These are phyloP conservation scores for Caenorhabditis sp. DNA, from an alignment of 2,888 invertebrate genomes.

Conservation along the genomic window DNA sequence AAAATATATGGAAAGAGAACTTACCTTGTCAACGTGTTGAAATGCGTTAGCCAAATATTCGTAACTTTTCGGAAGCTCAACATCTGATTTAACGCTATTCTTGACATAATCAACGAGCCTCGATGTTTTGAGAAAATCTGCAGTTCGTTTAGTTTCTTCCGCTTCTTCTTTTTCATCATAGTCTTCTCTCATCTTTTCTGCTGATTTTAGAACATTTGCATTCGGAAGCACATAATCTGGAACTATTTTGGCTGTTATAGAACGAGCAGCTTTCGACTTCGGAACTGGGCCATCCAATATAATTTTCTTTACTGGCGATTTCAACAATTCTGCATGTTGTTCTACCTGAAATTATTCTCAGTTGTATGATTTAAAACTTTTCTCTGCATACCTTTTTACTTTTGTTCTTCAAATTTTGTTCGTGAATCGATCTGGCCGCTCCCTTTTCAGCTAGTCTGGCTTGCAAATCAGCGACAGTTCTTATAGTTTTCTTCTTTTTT, in stretches of 20 bases:
- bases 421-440: slow-evolving; percentile 27
- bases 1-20: too few species aligned
- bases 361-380: background rate
- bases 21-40: slow-evolving; percentile 24
- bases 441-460: slow-evolving; percentile 31
- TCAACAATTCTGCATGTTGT: slow-evolving; percentile 30
- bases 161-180: slow-evolving; percentile 23
- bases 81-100: slow-evolving; percentile 10
- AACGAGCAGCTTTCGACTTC: slow-evolving; percentile 12
- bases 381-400: slow-evolving; percentile 3
- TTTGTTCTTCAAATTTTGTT: slow-evolving; percentile 37
- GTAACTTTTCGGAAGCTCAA: slow-evolving; percentile 21
- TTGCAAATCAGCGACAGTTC: slow-evolving; percentile 40
- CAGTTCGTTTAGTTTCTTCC: slow-evolving; percentile 21
- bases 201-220: slow-evolving; percentile 20
- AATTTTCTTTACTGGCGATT: slow-evolving; percentile 31
- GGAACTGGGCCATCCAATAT: background rate
- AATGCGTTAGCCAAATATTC: slow-evolving; percentile 21
- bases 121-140: slow-evolving; percentile 24
- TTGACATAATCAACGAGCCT: slow-evolving; percentile 26
- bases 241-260: slow-evolving; percentile 6
- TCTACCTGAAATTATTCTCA: slow-evolving; percentile 12
- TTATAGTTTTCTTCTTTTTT: slow-evolving; percentile 9
- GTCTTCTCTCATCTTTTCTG: slow-evolving; percentile 28
- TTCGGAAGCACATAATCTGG: slow-evolving; percentile 31